Percentiles rank a stretch among this genome's conserved stretches.
Evolutionary conservation across 2,888 invertebrate genomes (phyloP).

Genomic region (Microctonus hyperodae): DNA sequence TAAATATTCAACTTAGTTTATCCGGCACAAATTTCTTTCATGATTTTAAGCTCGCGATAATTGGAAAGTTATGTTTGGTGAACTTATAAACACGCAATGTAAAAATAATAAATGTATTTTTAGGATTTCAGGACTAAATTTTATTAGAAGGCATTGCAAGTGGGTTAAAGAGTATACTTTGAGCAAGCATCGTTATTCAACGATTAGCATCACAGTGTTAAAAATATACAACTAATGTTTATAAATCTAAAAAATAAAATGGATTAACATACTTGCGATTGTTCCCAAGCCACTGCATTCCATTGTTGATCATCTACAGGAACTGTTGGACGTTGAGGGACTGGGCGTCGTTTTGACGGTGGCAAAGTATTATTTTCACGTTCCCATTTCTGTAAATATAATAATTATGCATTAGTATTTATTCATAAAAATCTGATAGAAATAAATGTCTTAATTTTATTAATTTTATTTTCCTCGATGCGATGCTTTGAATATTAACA

Average conservation of each 20-base stretch:
- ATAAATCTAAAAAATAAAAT: neutral
- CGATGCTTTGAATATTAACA: neutral
- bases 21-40: neutral
- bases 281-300: constrained; percentile 66
- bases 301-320: constrained; percentile 63
- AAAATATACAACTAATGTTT: constrained; percentile 1
- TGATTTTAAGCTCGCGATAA: neutral
- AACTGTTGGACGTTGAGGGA: constrained; percentile 66
- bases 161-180: constrained; percentile 23
- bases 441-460: neutral
- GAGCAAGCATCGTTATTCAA: neutral
- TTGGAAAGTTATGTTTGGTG: neutral
- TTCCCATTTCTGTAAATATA: constrained; percentile 68
- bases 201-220: constrained; percentile 5
- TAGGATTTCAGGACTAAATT: constrained; percentile 22
- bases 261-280: constrained; percentile 63
- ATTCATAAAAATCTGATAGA: too few species aligned
- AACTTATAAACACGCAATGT: neutral
- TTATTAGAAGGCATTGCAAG: neutral
- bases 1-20: neutral
- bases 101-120: constrained; percentile 10
- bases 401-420: neutral
- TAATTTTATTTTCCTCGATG: neutral
- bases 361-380: constrained; percentile 69
- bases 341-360: constrained; percentile 63